Base-by-base conservation (phyloP, 1,140 invertebrate species). In the Heliconius himera region DNA sequence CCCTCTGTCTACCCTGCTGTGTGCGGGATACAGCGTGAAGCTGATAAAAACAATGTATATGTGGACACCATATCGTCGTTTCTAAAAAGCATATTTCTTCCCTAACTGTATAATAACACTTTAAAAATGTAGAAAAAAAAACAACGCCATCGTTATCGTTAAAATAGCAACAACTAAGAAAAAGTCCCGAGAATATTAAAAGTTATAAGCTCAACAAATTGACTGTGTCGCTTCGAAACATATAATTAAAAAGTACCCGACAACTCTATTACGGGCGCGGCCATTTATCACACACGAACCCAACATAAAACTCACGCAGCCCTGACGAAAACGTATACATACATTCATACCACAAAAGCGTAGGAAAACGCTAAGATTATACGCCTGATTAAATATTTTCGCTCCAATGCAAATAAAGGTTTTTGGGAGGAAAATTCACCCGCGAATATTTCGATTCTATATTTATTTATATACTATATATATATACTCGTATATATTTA, bases 311-410 rank as follows among this genome's bases (percentile, higher is more conserved):
- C 77, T 16, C 74, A 8, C 74, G 70, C 75, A 81, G 80, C 54
- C 76, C 76, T 83, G 84, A 83, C 77, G 78, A 80, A 80, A 81
- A 82, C 80, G 81, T 85, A 83, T 82, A 86, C 87, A 83, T 89
- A 86, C 87, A 83, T 89, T 87, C 79, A 82, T 89, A 86, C 88
- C 84, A 87, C 89, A 90, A 89, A 88, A 82, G 86, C 85, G 82
- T 81, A 85, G 81, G 85, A 83, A 85, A 74, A 87, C 85, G 85
- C 85, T 88, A 90, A 90, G 88, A 90, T 91, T 89, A 90, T 88
- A 90, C 88, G 89, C 88, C 86, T 90, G 90, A 90, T 90, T 90
- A 90, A 91, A 90, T 91, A 90, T 91, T 91, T 91, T 90, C 87
- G 84, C 88, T 91, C 85, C 86, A 89, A 87, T 87, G 87, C 89